phyloP scores from a whole-genome alignment of 2,797 vertebrate species.

The Harpagifer antarcticus region DNA sequence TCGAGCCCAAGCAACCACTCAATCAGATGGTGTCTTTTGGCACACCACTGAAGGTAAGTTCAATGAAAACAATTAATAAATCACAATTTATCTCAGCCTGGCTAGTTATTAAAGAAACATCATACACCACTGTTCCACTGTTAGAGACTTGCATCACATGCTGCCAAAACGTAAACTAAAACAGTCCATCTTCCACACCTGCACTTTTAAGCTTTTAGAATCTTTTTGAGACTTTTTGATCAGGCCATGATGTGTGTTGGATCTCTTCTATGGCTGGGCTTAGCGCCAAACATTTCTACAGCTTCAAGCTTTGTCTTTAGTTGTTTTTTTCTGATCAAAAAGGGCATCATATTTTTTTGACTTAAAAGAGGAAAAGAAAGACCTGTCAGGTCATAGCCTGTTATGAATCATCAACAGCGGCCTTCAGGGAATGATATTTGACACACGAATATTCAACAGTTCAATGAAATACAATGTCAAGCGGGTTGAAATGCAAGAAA shows the following conservation, averaged over 20 bases:
- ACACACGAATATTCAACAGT: slow-evolving; percentile 58
- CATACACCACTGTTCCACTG: neutral
- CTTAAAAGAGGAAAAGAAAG: slow-evolving; percentile 34
- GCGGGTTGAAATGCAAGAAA: slow-evolving; percentile 28
- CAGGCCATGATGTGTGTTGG: slow-evolving; percentile 5
- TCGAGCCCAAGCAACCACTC: slow-evolving; percentile 85
- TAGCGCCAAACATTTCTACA: slow-evolving; percentile 15
- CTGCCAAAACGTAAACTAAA: neutral
- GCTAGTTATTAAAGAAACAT: neutral
- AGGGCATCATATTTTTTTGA: slow-evolving; percentile 24
- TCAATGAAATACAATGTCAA: slow-evolving; percentile 45
- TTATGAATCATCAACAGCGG: slow-evolving; percentile 41
- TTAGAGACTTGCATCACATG: neutral
- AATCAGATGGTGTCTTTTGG: slow-evolving; percentile 89
- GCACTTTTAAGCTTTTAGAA: slow-evolving; percentile 14
- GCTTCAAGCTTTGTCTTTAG: slow-evolving; percentile 29
- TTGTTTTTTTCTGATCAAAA: slow-evolving; percentile 33
- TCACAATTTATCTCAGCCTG: neutral
- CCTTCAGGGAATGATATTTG: slow-evolving; percentile 34
- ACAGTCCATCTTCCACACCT: neutral
- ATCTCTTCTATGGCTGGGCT: neutral
- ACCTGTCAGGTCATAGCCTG: slow-evolving; percentile 21
- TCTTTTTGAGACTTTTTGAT: slow-evolving; percentile 13
- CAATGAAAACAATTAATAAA: neutral
- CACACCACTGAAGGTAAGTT: slow-evolving; percentile 86